Percentiles rank a stretch among this genome's conserved stretches.
These are phyloP conservation scores for Delphinapterus leucas DNA, from an alignment of 2,113 vertebrate genomes.

Conservation along the genomic window DNA sequence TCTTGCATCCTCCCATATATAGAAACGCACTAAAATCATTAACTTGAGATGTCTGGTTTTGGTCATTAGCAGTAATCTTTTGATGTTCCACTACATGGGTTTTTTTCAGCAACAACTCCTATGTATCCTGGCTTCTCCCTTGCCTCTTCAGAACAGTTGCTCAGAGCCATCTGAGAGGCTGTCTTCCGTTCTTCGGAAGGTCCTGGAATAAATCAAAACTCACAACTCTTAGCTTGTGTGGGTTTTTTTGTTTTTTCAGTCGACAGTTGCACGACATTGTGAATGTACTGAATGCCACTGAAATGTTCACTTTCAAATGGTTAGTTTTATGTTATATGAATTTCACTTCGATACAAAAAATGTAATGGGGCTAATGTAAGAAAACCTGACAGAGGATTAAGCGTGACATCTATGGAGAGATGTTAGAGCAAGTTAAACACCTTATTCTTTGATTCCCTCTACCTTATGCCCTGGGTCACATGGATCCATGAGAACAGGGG, in stretches of 20 bases:
- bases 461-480: not conserved
- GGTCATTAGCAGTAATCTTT: not conserved
- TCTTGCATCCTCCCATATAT: not conserved
- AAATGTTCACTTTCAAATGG: not conserved
- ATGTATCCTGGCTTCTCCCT: not conserved
- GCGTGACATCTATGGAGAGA: not conserved
- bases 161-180: not conserved
- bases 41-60: not conserved
- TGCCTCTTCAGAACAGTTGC: not conserved
- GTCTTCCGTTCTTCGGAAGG: not conserved
- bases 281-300: not conserved
- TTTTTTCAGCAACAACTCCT: not conserved
- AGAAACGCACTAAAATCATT: not conserved
- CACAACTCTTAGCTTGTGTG: not conserved
- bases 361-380: not conserved
- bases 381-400: not conserved
- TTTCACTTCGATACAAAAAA: not conserved
- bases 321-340: not conserved
- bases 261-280: not conserved
- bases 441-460: not conserved
- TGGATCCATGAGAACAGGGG: rapidly evolving
- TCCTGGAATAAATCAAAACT: not conserved
- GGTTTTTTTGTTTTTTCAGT: not conserved
- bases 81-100: not conserved
- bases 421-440: not conserved